Conservation (phyloP, 2,888 invertebrate genomes). For the Zaprionus obscuricornis region DNA sequence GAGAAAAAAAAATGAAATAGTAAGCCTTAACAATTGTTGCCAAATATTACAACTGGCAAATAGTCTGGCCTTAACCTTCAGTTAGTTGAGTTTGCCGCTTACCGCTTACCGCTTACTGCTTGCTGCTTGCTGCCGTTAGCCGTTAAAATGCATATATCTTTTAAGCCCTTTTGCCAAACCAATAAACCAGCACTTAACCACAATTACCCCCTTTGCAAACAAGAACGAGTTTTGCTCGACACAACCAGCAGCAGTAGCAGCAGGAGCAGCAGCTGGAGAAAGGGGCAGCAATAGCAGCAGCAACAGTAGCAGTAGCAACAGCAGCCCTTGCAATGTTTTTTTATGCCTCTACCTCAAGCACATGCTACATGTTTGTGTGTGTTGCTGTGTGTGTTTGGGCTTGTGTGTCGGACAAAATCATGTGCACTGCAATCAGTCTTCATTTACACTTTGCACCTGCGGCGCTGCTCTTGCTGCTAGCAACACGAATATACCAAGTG, state of each 20-base stretch:
- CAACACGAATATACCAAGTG: conserved; percentile 60
- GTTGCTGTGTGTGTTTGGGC: conserved; percentile 12
- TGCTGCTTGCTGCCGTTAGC: too few relatives aligned
- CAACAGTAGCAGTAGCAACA: conserved; percentile 22
- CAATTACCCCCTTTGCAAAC: conserved; percentile 77
- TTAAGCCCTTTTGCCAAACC: conserved; percentile 74
- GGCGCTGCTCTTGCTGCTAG: conserved; percentile 49
- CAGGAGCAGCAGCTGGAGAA: too few relatives aligned
- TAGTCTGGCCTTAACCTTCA: conserved; percentile 60
- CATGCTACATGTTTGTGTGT: conserved; percentile 1
- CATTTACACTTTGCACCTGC: conserved; percentile 77
- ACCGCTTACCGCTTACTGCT: too few relatives aligned
- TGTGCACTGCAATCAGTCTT: conserved; percentile 81
- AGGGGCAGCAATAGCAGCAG: conserved; percentile 18
- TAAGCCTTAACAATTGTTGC: conserved; percentile 32
- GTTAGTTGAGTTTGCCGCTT: conserved; percentile 37
- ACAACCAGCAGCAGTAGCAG: not conserved
- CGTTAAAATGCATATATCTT: conserved; percentile 63
- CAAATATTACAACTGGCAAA: conserved; percentile 36
- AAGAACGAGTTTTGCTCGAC: conserved; percentile 50
- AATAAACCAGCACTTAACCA: conserved; percentile 80
- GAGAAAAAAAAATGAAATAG: conserved; percentile 9
- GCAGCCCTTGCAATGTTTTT: conserved; percentile 58
- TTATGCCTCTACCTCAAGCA: conserved; percentile 36
- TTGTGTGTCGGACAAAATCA: conserved; percentile 60